Conservation (phyloP, 2,888 invertebrate species). For the Pristionchus arcanus region DNA sequence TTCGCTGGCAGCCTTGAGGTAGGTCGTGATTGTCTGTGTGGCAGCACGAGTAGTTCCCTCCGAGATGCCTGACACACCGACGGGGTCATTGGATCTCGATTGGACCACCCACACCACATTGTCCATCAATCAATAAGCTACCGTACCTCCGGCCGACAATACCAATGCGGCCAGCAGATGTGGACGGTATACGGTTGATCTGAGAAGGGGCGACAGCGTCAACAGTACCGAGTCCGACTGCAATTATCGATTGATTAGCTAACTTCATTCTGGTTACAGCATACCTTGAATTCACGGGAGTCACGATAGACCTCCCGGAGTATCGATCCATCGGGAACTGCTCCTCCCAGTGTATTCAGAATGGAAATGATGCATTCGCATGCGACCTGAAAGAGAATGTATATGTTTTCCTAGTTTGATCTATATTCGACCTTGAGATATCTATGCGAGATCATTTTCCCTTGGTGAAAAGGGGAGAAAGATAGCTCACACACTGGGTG, state of each 20-base stretch:
- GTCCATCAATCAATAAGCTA: background rate
- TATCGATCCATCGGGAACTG: background rate
- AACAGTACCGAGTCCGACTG: conserved; percentile 57
- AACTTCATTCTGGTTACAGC: background rate
- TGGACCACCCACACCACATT: background rate
- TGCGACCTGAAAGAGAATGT: conserved; percentile 18
- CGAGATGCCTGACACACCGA: conserved; percentile 19
- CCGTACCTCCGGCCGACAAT: conserved; percentile 48
- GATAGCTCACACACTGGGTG: background rate
- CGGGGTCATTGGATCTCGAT: too few relatives aligned
- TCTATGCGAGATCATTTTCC: background rate
- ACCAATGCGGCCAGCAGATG: conserved; percentile 43
- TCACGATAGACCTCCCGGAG: conserved; percentile 47
- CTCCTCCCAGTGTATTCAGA: background rate
- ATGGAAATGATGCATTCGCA: conserved; percentile 51
- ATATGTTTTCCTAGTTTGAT: background rate
- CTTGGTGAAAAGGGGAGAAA: background rate
- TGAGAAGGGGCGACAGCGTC: conserved; percentile 55
- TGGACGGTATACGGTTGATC: conserved; percentile 13
- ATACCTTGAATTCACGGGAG: conserved; percentile 38
- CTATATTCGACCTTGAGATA: background rate
- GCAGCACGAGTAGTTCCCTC: conserved; percentile 50
- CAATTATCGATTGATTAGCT: background rate
- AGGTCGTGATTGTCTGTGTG: conserved; percentile 36
- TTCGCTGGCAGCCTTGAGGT: conserved; percentile 18